Conservation (phyloP, 1,140 invertebrate species). For the Tetranychus cinnabarinus region DNA sequence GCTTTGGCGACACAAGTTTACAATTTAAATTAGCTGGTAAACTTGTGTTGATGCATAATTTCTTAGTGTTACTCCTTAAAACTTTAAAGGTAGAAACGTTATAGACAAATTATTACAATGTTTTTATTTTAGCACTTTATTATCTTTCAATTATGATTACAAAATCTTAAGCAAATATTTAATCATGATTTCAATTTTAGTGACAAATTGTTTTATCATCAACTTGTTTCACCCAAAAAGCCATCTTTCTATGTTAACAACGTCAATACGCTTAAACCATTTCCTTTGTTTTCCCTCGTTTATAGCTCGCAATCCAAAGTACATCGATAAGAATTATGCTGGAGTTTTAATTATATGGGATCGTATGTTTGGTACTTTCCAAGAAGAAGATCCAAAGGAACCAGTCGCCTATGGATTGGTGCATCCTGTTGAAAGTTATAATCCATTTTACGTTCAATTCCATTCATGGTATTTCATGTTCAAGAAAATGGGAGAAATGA, state of each 20-base stretch:
- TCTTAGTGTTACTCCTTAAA: too few species aligned
- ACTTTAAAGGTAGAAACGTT: too few species aligned
- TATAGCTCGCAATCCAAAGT: slow-evolving; percentile 28
- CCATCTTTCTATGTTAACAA: too few species aligned
- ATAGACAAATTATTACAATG: too few species aligned
- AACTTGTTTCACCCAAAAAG: too few species aligned
- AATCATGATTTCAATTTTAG: not conserved
- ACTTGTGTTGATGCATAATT: too few species aligned
- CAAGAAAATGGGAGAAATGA: slow-evolving; percentile 26
- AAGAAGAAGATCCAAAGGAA: slow-evolving; percentile 36
- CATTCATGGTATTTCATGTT: slow-evolving; percentile 44
- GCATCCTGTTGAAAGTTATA: slow-evolving; percentile 48
- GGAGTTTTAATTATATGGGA: slow-evolving; percentile 37
- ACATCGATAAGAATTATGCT: slow-evolving; percentile 38
- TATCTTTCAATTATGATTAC: too few species aligned
- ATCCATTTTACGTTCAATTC: slow-evolving; percentile 44
- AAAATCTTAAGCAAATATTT: not conserved
- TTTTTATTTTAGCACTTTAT: too few species aligned
- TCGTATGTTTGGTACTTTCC: slow-evolving; percentile 25
- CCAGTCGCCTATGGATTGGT: slow-evolving; percentile 59
- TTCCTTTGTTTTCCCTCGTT: not conserved
- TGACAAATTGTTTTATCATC: too few species aligned
- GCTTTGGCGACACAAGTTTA: too few species aligned
- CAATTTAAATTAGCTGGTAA: too few species aligned
- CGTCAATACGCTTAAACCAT: too few species aligned